Base-by-base conservation (phyloP, 1,140 invertebrate genomes). In the Matsumurasca onukii region DNA sequence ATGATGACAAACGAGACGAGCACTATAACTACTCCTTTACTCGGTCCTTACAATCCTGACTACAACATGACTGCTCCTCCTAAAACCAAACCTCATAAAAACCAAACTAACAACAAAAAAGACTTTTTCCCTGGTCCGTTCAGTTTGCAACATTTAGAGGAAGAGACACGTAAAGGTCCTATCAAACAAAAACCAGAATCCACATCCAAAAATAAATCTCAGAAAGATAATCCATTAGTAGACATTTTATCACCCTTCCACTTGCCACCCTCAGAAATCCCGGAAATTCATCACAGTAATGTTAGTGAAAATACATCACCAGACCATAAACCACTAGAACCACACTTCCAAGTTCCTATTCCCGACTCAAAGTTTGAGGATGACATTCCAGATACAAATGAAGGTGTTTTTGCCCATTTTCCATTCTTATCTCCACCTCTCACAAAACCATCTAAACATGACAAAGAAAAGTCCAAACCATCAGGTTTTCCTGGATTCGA, bases 21-120 rank as follows among this genome's bases (percentile, higher is more conserved):
- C 57, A 57, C 45, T 22, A 57, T 31, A 57, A 31, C 52, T 30
- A 34, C 52, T 15, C 69, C 69, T 15, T 69, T 73, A 62, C 70
- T 73, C 24, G 70, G 70, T n/a, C 70, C 72, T 57, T 72, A 67
- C 65, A 73, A 73, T 52, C 70, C 72, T 20, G 61, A 73, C 66
- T 66, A 52, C 31, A 31, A 55, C 20, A 17, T 2, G 34, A 45
- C 63, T 29, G 24, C 12, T 49, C 31, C 39, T 22, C 31, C 31
- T 15, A 68, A 61, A 55, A 34, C 39, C 3, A 68, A 68, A 49
- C 24, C 20, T 63, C 51, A 34, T 29, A 69, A 72, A 72, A 49
- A 67, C 57, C 66, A 57, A 30, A 57, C 30, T 57, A 31, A 31
- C 22, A 52, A 24, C 20, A 66, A 70, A 48, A 66, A 70, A 70